Percentiles rank a stretch among this genome's conserved stretches.
These are phyloP conservation scores for Coleophora flavipennella DNA, from an alignment of 2,888 invertebrate genomes.

Conservation along the genomic window DNA sequence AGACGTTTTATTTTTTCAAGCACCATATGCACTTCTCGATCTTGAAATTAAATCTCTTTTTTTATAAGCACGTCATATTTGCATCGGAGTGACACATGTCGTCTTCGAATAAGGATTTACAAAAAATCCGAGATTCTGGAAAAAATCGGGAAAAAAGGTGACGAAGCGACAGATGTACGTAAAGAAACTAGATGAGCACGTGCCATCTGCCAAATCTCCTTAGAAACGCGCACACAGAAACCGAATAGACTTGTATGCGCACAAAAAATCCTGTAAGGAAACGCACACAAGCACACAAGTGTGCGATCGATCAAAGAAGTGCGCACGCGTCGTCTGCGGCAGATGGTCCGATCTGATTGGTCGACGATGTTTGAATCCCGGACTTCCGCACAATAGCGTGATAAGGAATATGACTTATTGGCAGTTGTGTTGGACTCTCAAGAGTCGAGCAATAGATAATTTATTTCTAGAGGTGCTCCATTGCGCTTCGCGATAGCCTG, in stretches of 20 bases:
- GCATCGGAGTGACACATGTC: slow-evolving; percentile 66
- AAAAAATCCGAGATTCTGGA: slow-evolving; percentile 36
- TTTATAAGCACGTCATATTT: slow-evolving; percentile 52
- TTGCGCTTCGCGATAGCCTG: slow-evolving; percentile 22
- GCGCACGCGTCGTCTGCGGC: slow-evolving; percentile 54
- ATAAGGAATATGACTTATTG: slow-evolving; percentile 59
- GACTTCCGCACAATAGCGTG: slow-evolving; percentile 60
- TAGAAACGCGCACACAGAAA: slow-evolving; percentile 46
- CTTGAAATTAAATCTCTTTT: slow-evolving; percentile 46
- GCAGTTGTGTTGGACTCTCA: slow-evolving; percentile 17
- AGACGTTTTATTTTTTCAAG: slow-evolving; percentile 56
- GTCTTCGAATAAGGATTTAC: slow-evolving; percentile 26
- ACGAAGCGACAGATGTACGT: slow-evolving; percentile 63
- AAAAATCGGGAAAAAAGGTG: slow-evolving; percentile 44
- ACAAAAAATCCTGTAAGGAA: slow-evolving; percentile 39
- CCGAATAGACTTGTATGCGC: slow-evolving; percentile 30
- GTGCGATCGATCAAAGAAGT: slow-evolving; percentile 51
- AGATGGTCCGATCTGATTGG: slow-evolving; percentile 62
- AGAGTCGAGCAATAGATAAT: slow-evolving; percentile 35
- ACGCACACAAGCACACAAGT: slow-evolving; percentile 37
- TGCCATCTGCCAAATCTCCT: slow-evolving; percentile 71
- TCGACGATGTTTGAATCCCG: slow-evolving; percentile 47
- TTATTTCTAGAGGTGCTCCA: slow-evolving; percentile 33
- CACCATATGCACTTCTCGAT: slow-evolving; percentile 52
- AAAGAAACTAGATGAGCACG: slow-evolving; percentile 59